Evolutionary conservation across 2,797 vertebrate species (phyloP), one percentile per base, ranked within the genome.

Genomic region (Dermochelys coriacea): DNA sequence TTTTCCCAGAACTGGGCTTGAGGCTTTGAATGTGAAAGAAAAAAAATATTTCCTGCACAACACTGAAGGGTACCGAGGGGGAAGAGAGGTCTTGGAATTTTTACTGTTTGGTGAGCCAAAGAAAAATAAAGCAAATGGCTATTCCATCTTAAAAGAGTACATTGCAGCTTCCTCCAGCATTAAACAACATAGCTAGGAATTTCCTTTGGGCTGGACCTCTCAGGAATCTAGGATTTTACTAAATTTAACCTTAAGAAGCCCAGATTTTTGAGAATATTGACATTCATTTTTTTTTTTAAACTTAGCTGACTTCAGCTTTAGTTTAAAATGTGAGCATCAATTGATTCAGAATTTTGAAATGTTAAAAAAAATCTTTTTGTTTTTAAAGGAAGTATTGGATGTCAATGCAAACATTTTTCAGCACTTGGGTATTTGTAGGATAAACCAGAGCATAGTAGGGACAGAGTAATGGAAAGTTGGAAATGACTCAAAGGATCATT

Each of bases 41-140:
- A 88, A 88, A 25, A 92, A 19, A 91, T 88, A 88, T 25, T 71
- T 91, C 64, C 75, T 84, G 21, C 77, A 87, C 4, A 89, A 77
- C 51, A 86, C 29, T 94, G 54, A 93, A 91, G 81, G 90, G 47
- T 37, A 96, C 85, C 41, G 45, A 47, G 83, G 49, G 88, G 88
- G 96, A 57, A 94, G 90, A 95, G 95, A 51, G 49, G 41, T 80
- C 0, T 78, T n/a, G 52, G 88, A 95, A 93, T 92, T 91, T 94
- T 29, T 87, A 80, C 80, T 80, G 61, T 29, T 54, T n/a, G 3
- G 47, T 85, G 88, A 94, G 54, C 74, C 75, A 94, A 94, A 92
- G 34, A 93, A 95, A 77, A 93, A 94, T 64, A 93, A 94, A 91
- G 14, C 95, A 96, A 96, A 96, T 87, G 85, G 78, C 78, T 94